Base-by-base conservation (phyloP, 1,140 invertebrate genomes). In the Acromyrmex echinatior region DNA sequence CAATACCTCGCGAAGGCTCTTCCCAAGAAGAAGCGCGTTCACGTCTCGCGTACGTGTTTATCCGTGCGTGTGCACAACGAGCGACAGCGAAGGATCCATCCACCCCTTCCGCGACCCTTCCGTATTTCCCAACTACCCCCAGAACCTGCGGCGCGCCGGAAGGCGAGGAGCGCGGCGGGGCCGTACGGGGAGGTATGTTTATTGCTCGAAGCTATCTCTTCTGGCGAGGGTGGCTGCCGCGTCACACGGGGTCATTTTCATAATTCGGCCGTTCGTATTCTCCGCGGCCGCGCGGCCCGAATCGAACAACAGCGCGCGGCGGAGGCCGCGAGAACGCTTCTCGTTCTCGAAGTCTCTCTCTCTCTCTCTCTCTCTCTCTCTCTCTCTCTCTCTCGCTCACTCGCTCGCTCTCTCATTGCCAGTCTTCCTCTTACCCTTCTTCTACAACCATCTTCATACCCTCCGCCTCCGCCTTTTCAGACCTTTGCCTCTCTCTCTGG, bases 201-300 rank as follows among this genome's bases (percentile, higher is more conserved):
- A 95, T 95, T 94, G 94, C 94, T 93, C 86, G 89, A 90, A 95
- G 94, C 94, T 95, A 95, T 95, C 95, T 95, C 94, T 92, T 91
- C 90, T 90, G 91, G 92, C 87, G 90, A 94, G 94, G 94, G 93
- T 94, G 93, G 94, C 88, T 93, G 93, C 94, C 93, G 94, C 94
- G 94, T 95, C 95, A 95, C 94, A 94, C 92, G 86, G 92, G 94
- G 95, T 96, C 94, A 96, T 96, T 96, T 96, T 96, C 95, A 96
- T 96, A 96, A 96, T 96, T 96, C 93, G 94, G 95, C 95, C 95
- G 95, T 96, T 96, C 96, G 95, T 96, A 96, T 96, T 96, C 96
- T 94, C 94, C 88, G 92, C 93, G 91, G 90, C 89, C 92, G 93
- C 92, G 93, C 94, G 92, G 92, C 93, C 93, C 92, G 94, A 95